Conservation (phyloP, 1,140 invertebrate genomes). For the Pararge aegeria region DNA sequence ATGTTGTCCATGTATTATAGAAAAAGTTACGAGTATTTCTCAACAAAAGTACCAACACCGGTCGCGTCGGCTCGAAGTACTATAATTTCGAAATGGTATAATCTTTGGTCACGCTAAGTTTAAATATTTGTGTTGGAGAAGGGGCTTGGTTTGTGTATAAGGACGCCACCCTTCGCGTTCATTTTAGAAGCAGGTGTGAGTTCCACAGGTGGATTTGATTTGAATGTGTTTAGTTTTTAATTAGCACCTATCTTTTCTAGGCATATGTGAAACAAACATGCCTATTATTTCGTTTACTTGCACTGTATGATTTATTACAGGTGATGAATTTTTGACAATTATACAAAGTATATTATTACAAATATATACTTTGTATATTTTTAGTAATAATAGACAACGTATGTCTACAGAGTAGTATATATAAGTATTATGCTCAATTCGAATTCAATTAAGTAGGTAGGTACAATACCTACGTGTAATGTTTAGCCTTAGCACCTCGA, state of each 20-base stretch:
- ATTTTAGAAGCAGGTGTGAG: conserved; percentile 50
- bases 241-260: conserved; percentile 22
- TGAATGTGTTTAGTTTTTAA: conserved; percentile 29
- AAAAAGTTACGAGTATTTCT: conserved; percentile 20
- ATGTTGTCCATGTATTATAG: conserved; percentile 20
- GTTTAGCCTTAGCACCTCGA: too few relatives aligned
- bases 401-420: too few relatives aligned
- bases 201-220: conserved; percentile 58
- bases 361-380: too few relatives aligned
- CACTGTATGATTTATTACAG: neutral
- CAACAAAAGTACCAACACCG: conserved; percentile 18
- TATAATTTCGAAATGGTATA: conserved; percentile 20
- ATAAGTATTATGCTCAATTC: too few relatives aligned
- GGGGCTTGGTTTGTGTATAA: conserved; percentile 36
- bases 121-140: conserved; percentile 52
- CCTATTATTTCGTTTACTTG: neutral
- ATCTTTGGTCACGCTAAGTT: conserved; percentile 44
- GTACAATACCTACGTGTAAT: too few relatives aligned
- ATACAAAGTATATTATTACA: too few relatives aligned
- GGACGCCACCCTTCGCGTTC: conserved; percentile 36
- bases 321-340: too few relatives aligned
- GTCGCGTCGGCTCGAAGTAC: too few relatives aligned
- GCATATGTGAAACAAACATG: neutral
- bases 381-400: too few relatives aligned
- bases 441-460: too few relatives aligned